Evolutionary conservation across 2,797 vertebrate species (phyloP).

Genomic region (Aphelocoma californica): DNA sequence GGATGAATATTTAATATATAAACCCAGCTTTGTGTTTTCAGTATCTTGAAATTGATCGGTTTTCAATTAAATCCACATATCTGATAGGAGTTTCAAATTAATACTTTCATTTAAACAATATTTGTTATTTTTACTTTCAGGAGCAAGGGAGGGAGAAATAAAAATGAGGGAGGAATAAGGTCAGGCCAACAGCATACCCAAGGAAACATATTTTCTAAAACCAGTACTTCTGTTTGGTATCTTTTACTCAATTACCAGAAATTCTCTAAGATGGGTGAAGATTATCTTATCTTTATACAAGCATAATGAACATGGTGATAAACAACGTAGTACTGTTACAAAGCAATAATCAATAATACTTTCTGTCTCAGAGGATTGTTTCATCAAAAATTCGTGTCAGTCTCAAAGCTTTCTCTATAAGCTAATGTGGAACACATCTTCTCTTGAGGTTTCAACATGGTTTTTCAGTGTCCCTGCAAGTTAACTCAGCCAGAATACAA

Average conservation of each 20-base stretch:
- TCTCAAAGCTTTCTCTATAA: background rate
- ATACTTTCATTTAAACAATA: background rate
- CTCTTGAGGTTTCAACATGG: constrained; percentile 36
- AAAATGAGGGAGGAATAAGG: background rate
- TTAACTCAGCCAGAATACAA: constrained; percentile 57
- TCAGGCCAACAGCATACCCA: background rate
- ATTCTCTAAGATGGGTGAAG: background rate
- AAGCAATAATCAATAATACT: background rate
- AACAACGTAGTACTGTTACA: background rate
- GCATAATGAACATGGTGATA: background rate
- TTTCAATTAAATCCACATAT: background rate
- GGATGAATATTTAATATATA: background rate
- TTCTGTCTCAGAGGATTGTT: background rate
- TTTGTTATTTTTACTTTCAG: background rate
- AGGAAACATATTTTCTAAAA: background rate
- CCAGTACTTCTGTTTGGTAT: background rate
- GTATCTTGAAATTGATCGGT: background rate
- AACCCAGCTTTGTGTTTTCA: background rate
- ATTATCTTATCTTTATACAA: background rate
- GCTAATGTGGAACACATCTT: background rate
- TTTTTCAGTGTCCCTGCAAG: constrained; percentile 11
- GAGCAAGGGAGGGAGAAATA: background rate
- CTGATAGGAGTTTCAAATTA: background rate
- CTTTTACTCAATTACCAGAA: background rate
- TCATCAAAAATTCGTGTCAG: background rate